Conservation (phyloP, 2,888 invertebrate species). For the Coleophora flavipennella region DNA sequence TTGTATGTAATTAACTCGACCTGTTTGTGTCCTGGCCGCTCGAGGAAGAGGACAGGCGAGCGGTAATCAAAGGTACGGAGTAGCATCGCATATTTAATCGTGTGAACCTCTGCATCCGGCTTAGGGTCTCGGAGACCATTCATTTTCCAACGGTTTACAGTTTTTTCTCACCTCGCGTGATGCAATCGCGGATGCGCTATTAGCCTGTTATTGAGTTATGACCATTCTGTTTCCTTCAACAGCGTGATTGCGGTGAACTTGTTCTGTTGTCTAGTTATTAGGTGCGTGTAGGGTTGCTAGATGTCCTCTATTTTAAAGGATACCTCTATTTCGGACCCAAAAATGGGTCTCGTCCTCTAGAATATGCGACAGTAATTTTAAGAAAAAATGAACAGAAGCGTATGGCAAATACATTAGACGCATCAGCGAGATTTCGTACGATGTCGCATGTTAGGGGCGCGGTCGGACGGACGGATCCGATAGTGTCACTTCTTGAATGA, state of each 20-base stretch:
- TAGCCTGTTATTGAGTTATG: conserved; percentile 10
- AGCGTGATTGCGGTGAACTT: too few species aligned
- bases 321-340: too few species aligned
- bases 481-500: too few species aligned
- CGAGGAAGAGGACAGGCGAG: conserved; percentile 42
- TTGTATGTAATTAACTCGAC: conserved; percentile 42
- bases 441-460: too few species aligned
- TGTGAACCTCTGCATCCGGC: conserved; percentile 63
- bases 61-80: conserved; percentile 17
- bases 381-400: too few species aligned
- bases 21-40: conserved; percentile 45
- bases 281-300: too few species aligned
- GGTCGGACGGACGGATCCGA: too few species aligned
- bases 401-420: too few species aligned
- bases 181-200: conserved; percentile 54
- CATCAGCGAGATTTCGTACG: too few species aligned
- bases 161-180: conserved; percentile 56
- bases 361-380: too few species aligned
- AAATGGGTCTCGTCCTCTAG: too few species aligned
- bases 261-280: background rate
- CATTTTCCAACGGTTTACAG: conserved; percentile 49
- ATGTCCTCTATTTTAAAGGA: too few species aligned
- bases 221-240: background rate
- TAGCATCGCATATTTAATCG: conserved; percentile 38
- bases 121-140: conserved; percentile 50